Evolutionary conservation across 2,113 vertebrate genomes (phyloP).

Genomic region (Ceyx melanurus): DNA sequence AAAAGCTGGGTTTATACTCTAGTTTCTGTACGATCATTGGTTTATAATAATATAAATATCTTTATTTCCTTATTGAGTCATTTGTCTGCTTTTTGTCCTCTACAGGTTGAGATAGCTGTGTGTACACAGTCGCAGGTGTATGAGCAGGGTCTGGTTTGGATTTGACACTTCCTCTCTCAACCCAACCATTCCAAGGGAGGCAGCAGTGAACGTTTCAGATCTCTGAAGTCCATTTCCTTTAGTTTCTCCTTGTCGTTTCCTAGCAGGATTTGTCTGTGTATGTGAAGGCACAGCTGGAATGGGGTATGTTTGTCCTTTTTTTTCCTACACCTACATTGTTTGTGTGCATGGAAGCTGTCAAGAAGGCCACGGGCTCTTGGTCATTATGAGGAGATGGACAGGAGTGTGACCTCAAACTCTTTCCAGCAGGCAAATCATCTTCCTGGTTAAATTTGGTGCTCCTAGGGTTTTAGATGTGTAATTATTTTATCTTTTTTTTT

Average conservation of each 20-base stretch:
- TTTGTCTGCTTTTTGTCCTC: background rate
- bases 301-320: background rate
- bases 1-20: background rate
- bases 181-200: background rate
- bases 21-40: background rate
- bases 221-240: constrained; percentile 23
- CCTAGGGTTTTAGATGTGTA: background rate
- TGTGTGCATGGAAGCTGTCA: background rate
- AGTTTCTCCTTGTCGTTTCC: constrained; percentile 32
- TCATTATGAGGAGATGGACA: background rate
- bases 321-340: background rate
- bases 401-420: background rate
- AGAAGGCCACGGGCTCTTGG: background rate
- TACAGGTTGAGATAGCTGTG: background rate
- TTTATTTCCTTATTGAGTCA: background rate
- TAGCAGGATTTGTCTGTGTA: constrained; percentile 23
- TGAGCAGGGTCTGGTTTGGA: background rate
- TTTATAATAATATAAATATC: background rate
- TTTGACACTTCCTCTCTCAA: background rate
- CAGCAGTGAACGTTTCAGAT: background rate
- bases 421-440: background rate
- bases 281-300: constrained; percentile 22
- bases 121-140: constrained; percentile 26
- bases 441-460: background rate
- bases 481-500: background rate